These are phyloP conservation scores for Characodon lateralis DNA, from an alignment of 2,797 vertebrate species.

Conservation along the genomic window DNA sequence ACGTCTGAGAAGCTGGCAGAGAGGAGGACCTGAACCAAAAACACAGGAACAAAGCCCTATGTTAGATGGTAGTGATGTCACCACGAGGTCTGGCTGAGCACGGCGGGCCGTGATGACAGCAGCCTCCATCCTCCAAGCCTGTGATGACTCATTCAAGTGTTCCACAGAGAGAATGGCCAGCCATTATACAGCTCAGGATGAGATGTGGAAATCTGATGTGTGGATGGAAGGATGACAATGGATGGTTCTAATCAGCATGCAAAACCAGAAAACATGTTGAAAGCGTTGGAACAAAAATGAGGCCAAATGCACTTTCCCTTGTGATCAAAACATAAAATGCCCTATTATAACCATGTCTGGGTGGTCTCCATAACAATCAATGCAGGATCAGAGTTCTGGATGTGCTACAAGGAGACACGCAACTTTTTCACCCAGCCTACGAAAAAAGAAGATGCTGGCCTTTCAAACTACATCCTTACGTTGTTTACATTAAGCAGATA, in stretches of 20 bases:
- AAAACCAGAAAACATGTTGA: constrained; percentile 5
- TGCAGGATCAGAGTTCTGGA: not conserved
- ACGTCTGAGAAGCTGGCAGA: constrained; percentile 38
- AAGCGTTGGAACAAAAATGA: too few relatives aligned
- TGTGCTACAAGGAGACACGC: not conserved
- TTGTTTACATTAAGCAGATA: not conserved
- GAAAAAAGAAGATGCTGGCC: not conserved
- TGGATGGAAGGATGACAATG: constrained; percentile 18
- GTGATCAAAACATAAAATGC: not conserved
- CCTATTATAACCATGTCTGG: not conserved
- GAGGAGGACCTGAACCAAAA: constrained; percentile 31
- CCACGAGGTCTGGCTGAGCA: constrained; percentile 50
- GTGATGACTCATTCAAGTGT: constrained; percentile 59
- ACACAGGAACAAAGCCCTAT: constrained; percentile 50
- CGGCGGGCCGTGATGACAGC: constrained; percentile 53
- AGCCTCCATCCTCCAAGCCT: constrained; percentile 49
- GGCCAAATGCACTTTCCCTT: too few relatives aligned
- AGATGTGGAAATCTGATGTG: constrained; percentile 34
- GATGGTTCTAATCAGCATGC: constrained; percentile 19
- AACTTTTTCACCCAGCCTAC: not conserved
- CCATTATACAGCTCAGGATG: constrained; percentile 25
- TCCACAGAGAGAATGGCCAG: constrained; percentile 45
- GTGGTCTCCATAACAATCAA: not conserved
- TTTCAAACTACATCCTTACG: not conserved
- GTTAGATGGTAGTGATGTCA: constrained; percentile 56